Conservation (phyloP, 2,888 invertebrate species). For the Phanerotoma sp. region DNA sequence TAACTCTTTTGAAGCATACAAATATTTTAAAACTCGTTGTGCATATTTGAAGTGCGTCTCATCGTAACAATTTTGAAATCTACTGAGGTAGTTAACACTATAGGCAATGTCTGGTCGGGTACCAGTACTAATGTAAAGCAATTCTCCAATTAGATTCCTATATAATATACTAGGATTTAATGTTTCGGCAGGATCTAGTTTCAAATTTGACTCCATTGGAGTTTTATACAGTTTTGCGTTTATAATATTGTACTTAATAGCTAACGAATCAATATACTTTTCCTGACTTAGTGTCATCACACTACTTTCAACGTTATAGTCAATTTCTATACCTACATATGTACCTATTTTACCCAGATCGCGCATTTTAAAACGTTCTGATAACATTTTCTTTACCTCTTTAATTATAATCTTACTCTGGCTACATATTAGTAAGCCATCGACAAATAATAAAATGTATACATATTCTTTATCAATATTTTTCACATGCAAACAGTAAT, state of each 20-base stretch:
- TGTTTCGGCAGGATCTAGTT: not conserved
- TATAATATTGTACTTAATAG: not conserved
- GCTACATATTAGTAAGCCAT: slow-evolving; percentile 2
- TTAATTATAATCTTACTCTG: not conserved
- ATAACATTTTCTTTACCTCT: not conserved
- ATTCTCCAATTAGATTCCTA: slow-evolving; percentile 7
- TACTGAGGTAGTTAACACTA: slow-evolving; percentile 1
- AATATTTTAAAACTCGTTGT: slow-evolving; percentile 2
- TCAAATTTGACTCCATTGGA: slow-evolving; percentile 2
- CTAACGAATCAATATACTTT: slow-evolving; percentile 4
- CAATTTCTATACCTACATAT: slow-evolving; percentile 4
- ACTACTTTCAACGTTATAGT: not conserved
- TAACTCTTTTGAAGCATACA: not conserved
- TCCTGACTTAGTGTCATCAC: not conserved
- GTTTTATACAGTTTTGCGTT: not conserved
- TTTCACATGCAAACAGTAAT: slow-evolving; percentile 3
- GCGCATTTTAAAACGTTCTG: not conserved
- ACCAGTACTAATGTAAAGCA: not conserved
- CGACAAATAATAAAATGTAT: not conserved
- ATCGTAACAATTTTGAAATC: slow-evolving; percentile 4
- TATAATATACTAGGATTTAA: not conserved
- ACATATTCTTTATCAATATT: slow-evolving; percentile 21
- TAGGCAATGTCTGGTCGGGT: slow-evolving; percentile 4
- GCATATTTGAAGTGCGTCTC: slow-evolving; percentile 1
- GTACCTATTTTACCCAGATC: not conserved